A percentile compares a stretch with the other conserved stretches of the same genome.
Conservation (phyloP, 2,113 vertebrate species). For the Psittacus erithacus region DNA sequence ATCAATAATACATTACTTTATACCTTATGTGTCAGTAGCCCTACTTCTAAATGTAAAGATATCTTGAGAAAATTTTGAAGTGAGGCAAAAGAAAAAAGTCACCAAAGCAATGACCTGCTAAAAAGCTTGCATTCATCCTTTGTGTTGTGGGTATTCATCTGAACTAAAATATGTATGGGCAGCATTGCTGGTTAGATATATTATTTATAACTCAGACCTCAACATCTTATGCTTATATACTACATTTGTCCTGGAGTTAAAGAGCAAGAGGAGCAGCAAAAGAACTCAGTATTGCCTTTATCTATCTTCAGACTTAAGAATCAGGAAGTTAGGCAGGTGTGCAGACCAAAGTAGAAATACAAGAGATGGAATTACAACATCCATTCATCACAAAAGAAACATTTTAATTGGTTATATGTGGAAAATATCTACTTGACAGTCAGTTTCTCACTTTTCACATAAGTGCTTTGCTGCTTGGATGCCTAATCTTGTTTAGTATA, state of each 20-base stretch:
- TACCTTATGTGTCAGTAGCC: conserved; percentile 70
- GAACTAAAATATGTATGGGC: conserved; percentile 58
- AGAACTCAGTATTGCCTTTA: conserved; percentile 35
- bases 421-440: conserved; percentile 85
- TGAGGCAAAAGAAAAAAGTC: conserved; percentile 50
- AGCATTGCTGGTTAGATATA: conserved; percentile 20
- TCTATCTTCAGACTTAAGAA: conserved; percentile 51
- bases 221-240: conserved; percentile 13
- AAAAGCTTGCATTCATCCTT: conserved; percentile 46
- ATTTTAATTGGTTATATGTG: conserved; percentile 87
- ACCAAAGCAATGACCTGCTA: conserved; percentile 36
- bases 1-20: conserved; percentile 80
- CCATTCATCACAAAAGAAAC: conserved; percentile 84
- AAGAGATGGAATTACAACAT: conserved; percentile 76
- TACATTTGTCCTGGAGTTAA: conserved; percentile 33
- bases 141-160: neutral
- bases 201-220: conserved; percentile 45
- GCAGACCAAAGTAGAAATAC: conserved; percentile 67
- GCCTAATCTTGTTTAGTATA: conserved; percentile 85
- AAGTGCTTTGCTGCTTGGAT: conserved; percentile 84
- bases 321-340: conserved; percentile 65
- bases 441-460: conserved; percentile 84
- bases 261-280: neutral
- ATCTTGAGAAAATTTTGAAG: conserved; percentile 55
- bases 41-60: conserved; percentile 57